A percentile compares a stretch with the other conserved stretches of the same genome.
These are phyloP conservation scores for Eonycteris spelaea DNA, from an alignment of 2,113 vertebrate species.

Conservation along the genomic window DNA sequence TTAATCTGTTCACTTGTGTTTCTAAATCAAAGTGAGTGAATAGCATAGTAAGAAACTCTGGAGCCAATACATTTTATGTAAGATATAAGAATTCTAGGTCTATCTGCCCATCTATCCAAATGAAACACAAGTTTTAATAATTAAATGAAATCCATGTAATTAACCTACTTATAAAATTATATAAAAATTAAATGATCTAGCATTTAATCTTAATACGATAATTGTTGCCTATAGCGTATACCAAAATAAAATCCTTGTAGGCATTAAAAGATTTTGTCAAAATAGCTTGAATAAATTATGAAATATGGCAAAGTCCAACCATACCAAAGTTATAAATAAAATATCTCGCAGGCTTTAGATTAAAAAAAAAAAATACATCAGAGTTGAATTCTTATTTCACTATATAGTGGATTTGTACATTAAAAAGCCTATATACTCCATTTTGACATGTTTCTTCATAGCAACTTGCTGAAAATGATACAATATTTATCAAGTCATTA, in stretches of 20 bases:
- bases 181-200: not conserved
- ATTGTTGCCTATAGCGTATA: not conserved
- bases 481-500: not conserved
- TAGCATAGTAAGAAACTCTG: not conserved
- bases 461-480: not conserved
- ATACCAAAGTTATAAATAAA: not conserved
- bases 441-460: not conserved
- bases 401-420: not conserved
- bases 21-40: not conserved
- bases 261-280: not conserved
- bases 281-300: conserved; percentile 3
- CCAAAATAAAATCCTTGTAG: not conserved
- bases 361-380: not conserved
- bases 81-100: not conserved
- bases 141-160: conserved; percentile 7
- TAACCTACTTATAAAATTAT: not conserved
- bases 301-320: not conserved
- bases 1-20: not conserved
- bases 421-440: not conserved
- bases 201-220: not conserved
- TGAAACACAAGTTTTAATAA: not conserved
- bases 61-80: not conserved
- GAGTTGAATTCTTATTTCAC: not conserved
- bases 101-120: not conserved
- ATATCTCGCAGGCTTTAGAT: not conserved